Evolutionary conservation across 2,113 vertebrate species (phyloP), one percentile per base, ranked within the genome.

Genomic region (Microcebus murinus): DNA sequence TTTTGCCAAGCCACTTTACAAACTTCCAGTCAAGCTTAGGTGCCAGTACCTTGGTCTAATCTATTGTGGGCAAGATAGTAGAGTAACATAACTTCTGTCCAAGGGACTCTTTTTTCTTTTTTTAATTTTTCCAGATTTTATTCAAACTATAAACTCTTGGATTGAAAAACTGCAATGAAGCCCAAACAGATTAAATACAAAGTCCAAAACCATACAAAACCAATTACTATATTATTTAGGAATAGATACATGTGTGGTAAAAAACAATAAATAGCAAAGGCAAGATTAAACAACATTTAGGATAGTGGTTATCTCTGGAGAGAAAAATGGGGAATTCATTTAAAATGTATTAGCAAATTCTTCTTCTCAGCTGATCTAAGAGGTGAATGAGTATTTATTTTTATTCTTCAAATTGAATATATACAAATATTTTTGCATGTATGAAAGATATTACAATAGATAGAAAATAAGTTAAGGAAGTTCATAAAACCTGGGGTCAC

Each of bases 1-100:
- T 92, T 92, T 63, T 91, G 55, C 68, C 74, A 93, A 55, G 31
- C 67, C 20, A n/a, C 67, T 92, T 76, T 73, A 52, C 65, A 84
- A 91, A 70, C 48, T 71, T 17, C 74, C 73, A 13, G 10, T 84
- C 70, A 80, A 74, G 81, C 63, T 55, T n/a, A 6, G 45, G 61
- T 87, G 34, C 74, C 85, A 65, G 36, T 84, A 67, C 18, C 13
- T 71, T 73, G 31, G 8, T 67, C 55, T 90, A 45, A 96, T 74
- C 52, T 39, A 17, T 77, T 65, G 67, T 87, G 55, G 48, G 65
- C 65, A 79, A 39, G 34, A 14, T 87, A 68, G 65, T 52, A 57
- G 74, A 71, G 9, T 93, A 48, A 94, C n/a, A 39, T 79, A 71
- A 91, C 42, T 20, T 91, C 74, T 77, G 50, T 59, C 20, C 67